Evolutionary conservation across 2,797 vertebrate genomes (phyloP).

Genomic region (Vespertilio murinus): DNA sequence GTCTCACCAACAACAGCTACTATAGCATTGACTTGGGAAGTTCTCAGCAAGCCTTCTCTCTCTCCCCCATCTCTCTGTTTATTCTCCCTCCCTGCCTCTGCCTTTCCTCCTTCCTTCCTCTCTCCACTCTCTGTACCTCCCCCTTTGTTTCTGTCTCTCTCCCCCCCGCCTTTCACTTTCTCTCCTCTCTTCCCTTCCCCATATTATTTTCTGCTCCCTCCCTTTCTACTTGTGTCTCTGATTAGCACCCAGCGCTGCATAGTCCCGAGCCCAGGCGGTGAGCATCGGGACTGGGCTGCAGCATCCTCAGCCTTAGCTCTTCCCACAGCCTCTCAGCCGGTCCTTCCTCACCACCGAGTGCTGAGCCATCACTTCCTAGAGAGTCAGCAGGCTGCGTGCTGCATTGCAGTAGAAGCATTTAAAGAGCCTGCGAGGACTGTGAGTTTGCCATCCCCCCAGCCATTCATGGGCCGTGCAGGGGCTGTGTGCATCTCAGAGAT

Average conservation of each 20-base stretch:
- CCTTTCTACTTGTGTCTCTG: background rate
- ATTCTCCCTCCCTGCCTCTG: background rate
- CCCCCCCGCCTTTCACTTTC: background rate
- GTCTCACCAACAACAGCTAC: background rate
- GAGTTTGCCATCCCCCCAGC: background rate
- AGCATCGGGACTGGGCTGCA: background rate
- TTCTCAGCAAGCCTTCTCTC: background rate
- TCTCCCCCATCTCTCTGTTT: too few species aligned
- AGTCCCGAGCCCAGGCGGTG: background rate
- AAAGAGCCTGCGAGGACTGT: conserved; percentile 49
- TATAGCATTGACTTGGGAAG: background rate
- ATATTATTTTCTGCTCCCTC: too few species aligned
- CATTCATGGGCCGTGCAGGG: background rate
- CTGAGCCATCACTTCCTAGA: conserved; percentile 70
- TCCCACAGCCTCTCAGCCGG: background rate
- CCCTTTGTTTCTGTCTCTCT: background rate
- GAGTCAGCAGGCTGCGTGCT: conserved; percentile 76
- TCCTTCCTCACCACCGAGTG: background rate
- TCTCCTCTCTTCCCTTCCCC: background rate
- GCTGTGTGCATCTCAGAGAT: background rate
- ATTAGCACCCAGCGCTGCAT: background rate
- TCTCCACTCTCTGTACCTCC: background rate
- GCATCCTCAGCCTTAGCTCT: background rate
- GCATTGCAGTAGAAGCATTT: conserved; percentile 81
- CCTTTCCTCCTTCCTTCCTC: background rate